phyloP scores from a whole-genome alignment of 2,888 invertebrate species.

The Lepidocyrtoides sp. region DNA sequence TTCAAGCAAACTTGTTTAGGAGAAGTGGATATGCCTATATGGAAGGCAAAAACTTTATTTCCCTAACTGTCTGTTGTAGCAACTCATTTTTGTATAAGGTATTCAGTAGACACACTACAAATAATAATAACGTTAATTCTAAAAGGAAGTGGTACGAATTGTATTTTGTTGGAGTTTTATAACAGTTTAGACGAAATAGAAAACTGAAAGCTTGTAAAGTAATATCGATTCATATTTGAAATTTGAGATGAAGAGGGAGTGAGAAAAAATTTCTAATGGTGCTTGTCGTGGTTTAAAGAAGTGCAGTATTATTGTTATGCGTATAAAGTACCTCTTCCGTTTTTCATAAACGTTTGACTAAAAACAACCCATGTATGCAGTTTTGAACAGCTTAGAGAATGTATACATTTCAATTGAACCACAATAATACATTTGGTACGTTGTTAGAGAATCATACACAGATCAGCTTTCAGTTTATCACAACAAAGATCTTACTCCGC shows the following conservation, averaged over 20 bases:
- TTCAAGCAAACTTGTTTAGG: conserved; percentile 4
- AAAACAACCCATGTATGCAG: neutral
- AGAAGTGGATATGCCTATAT: too few relatives aligned
- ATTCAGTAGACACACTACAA: too few relatives aligned
- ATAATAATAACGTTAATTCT: too few relatives aligned
- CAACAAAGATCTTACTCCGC: neutral
- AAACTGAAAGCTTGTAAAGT: neutral
- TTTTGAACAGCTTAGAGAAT: too few relatives aligned
- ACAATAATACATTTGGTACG: too few relatives aligned
- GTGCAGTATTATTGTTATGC: neutral
- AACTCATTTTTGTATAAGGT: too few relatives aligned
- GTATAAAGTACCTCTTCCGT: conserved; percentile 47
- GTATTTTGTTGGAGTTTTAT: neutral
- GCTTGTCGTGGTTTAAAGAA: neutral
- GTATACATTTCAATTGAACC: too few relatives aligned
- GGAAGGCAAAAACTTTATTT: too few relatives aligned
- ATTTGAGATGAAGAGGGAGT: conserved; percentile 5
- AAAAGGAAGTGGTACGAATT: neutral
- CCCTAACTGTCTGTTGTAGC: too few relatives aligned
- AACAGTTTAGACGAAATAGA: neutral
- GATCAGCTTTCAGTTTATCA: neutral
- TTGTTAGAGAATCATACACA: neutral
- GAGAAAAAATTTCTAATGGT: neutral
- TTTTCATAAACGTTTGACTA: neutral
- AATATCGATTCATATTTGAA: neutral